phyloP scores from a whole-genome alignment of 2,797 vertebrate species.

The Dipus sagitta region DNA sequence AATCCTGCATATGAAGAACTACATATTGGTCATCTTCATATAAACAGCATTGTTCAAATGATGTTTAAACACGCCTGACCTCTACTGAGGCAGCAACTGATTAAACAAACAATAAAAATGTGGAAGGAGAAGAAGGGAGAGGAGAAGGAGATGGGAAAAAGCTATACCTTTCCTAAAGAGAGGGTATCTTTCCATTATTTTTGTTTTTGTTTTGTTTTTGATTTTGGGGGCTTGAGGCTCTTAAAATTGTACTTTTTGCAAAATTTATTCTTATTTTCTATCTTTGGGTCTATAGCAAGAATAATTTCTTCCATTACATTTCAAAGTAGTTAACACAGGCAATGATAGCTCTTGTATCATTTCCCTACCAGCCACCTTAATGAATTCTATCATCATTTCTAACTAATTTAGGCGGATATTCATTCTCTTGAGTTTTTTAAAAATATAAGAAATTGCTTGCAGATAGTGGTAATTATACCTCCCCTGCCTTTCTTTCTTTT shows the following conservation, averaged over 20 bases:
- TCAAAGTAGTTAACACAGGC: neutral
- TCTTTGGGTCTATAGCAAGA: conserved; percentile 47
- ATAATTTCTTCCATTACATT: conserved; percentile 28
- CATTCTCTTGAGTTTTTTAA: conserved; percentile 2
- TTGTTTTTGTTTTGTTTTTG: neutral
- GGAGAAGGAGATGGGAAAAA: neutral
- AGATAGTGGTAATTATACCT: neutral
- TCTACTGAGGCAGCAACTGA: neutral
- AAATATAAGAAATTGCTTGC: neutral
- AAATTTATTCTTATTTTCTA: conserved; percentile 36
- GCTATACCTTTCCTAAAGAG: neutral
- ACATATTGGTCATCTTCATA: neutral
- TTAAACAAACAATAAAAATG: neutral
- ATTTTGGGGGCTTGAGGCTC: neutral
- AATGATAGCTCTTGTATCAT: neutral
- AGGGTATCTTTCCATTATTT: neutral
- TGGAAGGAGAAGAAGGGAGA: rapidly evolving
- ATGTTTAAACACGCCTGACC: neutral
- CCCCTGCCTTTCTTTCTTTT: neutral
- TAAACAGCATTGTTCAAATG: neutral
- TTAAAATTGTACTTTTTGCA: conserved; percentile 16
- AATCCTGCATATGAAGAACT: neutral
- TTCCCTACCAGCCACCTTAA: neutral
- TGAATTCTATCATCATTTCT: conserved; percentile 15
- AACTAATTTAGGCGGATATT: neutral